Percentiles rank a stretch among this genome's conserved stretches.
Evolutionary conservation across 2,797 vertebrate genomes (phyloP).

Genomic region (Thripadectes ignobilis): DNA sequence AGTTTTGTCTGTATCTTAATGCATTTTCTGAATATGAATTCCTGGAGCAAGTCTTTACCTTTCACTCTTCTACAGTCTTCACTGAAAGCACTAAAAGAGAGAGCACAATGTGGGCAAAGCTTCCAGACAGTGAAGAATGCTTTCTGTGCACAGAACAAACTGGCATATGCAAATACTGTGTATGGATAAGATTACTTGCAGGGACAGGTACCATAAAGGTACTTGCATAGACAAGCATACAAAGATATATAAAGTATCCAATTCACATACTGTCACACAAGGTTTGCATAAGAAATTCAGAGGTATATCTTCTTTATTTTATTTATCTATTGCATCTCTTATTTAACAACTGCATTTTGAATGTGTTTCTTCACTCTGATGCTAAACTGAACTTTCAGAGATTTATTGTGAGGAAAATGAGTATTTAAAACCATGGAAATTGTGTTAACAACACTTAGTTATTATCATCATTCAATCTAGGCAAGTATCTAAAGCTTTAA

Average conservation of each 20-base stretch:
- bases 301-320: neutral
- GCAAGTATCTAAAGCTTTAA: neutral
- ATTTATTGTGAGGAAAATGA: neutral
- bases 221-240: conserved; percentile 20
- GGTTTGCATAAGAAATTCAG: neutral
- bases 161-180: neutral
- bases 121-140: conserved; percentile 4
- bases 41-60: neutral
- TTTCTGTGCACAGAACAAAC: neutral
- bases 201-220: neutral
- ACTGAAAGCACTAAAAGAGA: neutral
- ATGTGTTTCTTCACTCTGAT: neutral
- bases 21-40: neutral
- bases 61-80: neutral
- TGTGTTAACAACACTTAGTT: neutral
- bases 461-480: neutral
- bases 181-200: conserved; percentile 25
- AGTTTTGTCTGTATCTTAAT: neutral
- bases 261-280: neutral
- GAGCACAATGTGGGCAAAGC: neutral
- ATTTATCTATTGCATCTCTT: neutral
- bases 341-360: neutral
- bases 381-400: neutral
- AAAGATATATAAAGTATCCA: neutral
- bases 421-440: neutral